Evolutionary conservation across 92 coral and sea anemone species (phyloP), one percentile per base, ranked within the genome.

Genomic region (Epizoanthus illoricatus): DNA sequence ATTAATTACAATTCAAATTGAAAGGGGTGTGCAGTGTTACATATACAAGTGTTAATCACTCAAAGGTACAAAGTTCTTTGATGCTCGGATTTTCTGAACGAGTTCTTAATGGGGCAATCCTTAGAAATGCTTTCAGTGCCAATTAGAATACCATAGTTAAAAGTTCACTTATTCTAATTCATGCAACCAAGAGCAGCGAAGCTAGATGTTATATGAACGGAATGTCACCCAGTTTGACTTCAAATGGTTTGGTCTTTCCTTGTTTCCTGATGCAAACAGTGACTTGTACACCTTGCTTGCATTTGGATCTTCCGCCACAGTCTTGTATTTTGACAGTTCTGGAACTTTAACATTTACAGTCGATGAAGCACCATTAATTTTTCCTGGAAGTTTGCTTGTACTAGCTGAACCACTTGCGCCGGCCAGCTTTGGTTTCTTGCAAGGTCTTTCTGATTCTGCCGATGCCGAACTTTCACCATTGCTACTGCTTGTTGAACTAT

Each of bases 241-340:
- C 19, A 92, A 85, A 75, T 86, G 98, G 40, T 92, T 91, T 13
- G 99, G 99, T 59, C 97, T 85, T n/a, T 90, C 91, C 58, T 97
- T 91, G 54, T 85, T 82, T 49, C 98, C 90, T 18, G 99, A 97
- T 18, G 98, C 74, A 73, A 97, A 97, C 54, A 97, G 86, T 39
- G 99, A 97, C 83, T 97, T 97, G 91, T 73, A 97, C 52, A 94
- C 98, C 81, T 91, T 97, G 86, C 99, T 97, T 19, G 98, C 99
- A 65, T 81, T 90, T 39, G 99, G 99, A 80, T 97, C 97, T 78
- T 91, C 97, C 3, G 99, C 99, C 63, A 97, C 99, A 91, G 97
- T 91, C 80, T 97, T 97, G 75, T 93, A 91, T 71, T 93, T 97
- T 36, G 99, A 85, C 75, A 93, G 84, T 42, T 91, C 94, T 70